Base-by-base conservation (phyloP, 2,888 invertebrate genomes). In the Lasioglossum zephyrum region DNA sequence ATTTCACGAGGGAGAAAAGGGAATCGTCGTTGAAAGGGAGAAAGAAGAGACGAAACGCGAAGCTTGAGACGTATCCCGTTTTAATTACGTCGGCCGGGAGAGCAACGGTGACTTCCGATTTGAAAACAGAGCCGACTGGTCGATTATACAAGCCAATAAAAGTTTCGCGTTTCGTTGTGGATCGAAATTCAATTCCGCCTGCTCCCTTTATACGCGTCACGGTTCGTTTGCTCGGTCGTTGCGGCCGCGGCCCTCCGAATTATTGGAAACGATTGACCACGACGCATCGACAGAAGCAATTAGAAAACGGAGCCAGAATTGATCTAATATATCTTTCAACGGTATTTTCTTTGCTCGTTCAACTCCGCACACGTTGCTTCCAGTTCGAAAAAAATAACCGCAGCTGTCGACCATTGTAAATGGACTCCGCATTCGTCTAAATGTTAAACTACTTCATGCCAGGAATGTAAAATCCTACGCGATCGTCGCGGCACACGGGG, bases 61-160 rank as follows among this genome's bases (percentile, higher is more conserved):
- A 57, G 26, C 78, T 74, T 53, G 73, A 79, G 83, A 79, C 77
- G 60, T 84, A 31, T 70, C 79, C 72, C 49, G 77, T 89, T 89
- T 89, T 89, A 89, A 89, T 89, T 87, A 86, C 80, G 41, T 4
- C 57, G 47, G 26, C 78, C 36, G 66, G 60, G 39, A 73, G 57
- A 72, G 74, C n/a, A 13, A 22, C 74, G 84, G 81, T 74, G 74
- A 78, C 69, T 81, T 87, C 66, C 82, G 49, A 60, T 72, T 41
- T 49, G 78, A 79, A 81, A 73, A 70, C 63, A 77, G 53, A 72
- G 53, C 26, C 69, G 41, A 66, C 44, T 36, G 8, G 66, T 81
- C 81, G 77, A 77, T 85, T 83, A 85, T 77, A 79, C 74, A 4
- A 74, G 66, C 77, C 77, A 86, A 85, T 86, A 75, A 85, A 86